A percentile compares a stretch with the other conserved stretches of the same genome.
Evolutionary conservation across 1,140 invertebrate genomes (phyloP).

Genomic region (Diabrotica undecimpunctata): DNA sequence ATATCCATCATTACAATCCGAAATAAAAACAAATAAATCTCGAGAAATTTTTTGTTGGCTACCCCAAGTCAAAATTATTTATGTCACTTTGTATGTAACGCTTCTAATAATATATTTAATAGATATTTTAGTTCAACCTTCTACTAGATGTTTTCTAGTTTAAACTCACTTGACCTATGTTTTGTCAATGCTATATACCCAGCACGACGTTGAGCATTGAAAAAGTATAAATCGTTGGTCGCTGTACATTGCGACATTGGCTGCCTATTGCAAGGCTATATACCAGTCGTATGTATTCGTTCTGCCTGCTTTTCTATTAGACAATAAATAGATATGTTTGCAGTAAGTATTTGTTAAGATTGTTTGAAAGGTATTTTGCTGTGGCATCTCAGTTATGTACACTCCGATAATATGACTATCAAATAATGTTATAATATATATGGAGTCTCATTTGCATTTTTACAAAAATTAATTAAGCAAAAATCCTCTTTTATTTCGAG

Average conservation of each 20-base stretch:
- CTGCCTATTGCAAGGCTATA: neutral
- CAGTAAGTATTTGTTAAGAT: no score
- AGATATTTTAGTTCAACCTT: slow-evolving; percentile 9
- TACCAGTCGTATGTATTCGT: neutral
- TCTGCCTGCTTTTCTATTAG: no score
- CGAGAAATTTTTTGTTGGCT: neutral
- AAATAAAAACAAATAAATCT: neutral
- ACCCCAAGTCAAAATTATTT: neutral
- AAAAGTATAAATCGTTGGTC: slow-evolving; percentile 5
- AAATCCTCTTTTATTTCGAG: no score
- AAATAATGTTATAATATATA: no score
- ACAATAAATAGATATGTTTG: no score
- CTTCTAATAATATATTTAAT: slow-evolving; percentile 1
- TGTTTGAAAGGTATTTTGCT: no score
- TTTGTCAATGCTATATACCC: slow-evolving; percentile 11
- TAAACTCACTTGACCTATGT: slow-evolving; percentile 13
- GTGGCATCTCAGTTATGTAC: no score
- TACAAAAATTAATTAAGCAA: no score
- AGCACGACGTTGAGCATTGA: neutral
- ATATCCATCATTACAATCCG: no score
- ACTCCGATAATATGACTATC: no score
- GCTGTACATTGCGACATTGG: slow-evolving; percentile 8
- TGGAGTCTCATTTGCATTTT: no score
- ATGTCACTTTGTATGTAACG: slow-evolving; percentile 2
- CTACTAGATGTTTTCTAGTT: slow-evolving; percentile 12